A percentile compares a stretch with the other conserved stretches of the same genome.
These are phyloP conservation scores for Sebastes trivittatus DNA, from an alignment of 2,797 vertebrate species.

Conservation along the genomic window DNA sequence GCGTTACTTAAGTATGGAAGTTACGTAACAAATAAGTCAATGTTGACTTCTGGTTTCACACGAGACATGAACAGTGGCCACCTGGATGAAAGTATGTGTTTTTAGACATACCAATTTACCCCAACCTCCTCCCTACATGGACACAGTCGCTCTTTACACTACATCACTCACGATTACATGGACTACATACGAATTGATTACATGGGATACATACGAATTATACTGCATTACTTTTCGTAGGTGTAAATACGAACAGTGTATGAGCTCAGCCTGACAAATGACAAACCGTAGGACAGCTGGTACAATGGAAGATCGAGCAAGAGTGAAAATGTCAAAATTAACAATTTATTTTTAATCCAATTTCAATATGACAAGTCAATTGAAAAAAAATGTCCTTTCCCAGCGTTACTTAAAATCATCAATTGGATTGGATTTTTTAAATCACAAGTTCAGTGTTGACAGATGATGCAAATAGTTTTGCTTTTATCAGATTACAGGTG, in stretches of 20 bases:
- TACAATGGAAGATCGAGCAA: background rate
- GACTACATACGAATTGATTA: background rate
- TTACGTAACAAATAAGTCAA: background rate
- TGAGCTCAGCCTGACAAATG: background rate
- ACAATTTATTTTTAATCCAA: background rate
- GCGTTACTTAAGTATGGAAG: too few relatives aligned
- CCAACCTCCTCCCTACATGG: background rate
- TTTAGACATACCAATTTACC: background rate
- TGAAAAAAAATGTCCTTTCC: background rate
- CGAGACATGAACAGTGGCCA: background rate
- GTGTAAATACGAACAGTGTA: background rate
- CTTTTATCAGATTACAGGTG: background rate
- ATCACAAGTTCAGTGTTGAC: background rate
- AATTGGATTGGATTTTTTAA: background rate
- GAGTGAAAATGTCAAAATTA: background rate
- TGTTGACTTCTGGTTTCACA: background rate
- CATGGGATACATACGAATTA: background rate
- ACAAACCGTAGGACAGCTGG: background rate
- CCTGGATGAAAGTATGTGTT: background rate
- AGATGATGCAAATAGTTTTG: background rate
- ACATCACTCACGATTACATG: background rate
- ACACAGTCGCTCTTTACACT: background rate
- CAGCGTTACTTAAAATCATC: background rate
- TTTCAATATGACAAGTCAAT: background rate
- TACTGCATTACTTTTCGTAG: background rate